Evolutionary conservation across 2,888 invertebrate genomes (phyloP).

Genomic region (Argyresthia goedartella): DNA sequence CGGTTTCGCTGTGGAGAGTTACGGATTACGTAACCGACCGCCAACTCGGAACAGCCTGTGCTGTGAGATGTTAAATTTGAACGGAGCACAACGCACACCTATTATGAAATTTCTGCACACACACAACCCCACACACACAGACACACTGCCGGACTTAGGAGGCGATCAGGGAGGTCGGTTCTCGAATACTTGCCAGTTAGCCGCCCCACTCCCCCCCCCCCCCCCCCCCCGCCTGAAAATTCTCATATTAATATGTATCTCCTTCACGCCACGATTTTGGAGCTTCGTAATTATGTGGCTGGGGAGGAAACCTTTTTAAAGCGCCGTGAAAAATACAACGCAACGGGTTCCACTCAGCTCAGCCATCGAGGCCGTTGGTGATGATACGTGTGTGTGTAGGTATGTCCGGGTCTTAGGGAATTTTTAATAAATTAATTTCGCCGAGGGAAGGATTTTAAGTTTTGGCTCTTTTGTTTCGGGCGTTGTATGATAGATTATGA

Average conservation of each 20-base stretch:
- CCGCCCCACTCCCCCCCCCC: conserved; percentile 45
- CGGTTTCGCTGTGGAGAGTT: neutral
- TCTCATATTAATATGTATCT: conserved; percentile 66
- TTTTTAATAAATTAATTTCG: no score
- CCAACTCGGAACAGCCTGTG: conserved; percentile 34
- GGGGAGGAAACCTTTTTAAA: conserved; percentile 25
- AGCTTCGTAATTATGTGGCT: conserved; percentile 38
- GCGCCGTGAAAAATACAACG: conserved; percentile 8
- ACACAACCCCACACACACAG: conserved; percentile 23
- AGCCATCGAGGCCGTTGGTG: no score
- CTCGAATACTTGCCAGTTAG: conserved; percentile 49
- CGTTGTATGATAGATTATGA: no score
- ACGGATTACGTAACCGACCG: neutral
- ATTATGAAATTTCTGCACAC: conserved; percentile 63
- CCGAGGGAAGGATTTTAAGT: no score
- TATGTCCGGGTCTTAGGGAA: no score
- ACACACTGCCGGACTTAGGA: conserved; percentile 44
- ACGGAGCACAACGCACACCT: conserved; percentile 57
- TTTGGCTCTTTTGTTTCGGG: no score
- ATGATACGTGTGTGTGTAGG: no score
- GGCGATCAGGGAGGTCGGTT: conserved; percentile 40
- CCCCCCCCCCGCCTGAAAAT: conserved; percentile 57
- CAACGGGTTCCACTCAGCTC: neutral
- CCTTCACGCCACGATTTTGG: conserved; percentile 50
- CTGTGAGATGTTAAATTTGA: conserved; percentile 66